Base-by-base conservation (phyloP, 1,140 invertebrate species). In the Lasaia peninsularis region DNA sequence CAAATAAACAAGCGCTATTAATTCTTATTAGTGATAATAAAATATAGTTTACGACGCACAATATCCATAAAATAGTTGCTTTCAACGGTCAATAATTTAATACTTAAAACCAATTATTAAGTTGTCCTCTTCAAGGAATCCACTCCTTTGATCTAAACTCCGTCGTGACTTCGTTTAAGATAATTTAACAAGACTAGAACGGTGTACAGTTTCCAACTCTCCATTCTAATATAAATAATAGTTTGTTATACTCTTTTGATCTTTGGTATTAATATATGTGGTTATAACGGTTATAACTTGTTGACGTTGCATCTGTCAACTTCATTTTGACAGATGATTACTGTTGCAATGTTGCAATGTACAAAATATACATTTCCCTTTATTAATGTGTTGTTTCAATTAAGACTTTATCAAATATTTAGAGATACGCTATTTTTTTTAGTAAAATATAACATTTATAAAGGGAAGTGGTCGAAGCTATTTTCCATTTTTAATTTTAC, bases 71-170 rank as follows among this genome's bases (percentile, higher is more conserved):
- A 48, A 11, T 8, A 48, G 40, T 48, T 18, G 40, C 40, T 20
- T 48, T 48, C 40, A 48, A 48, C 40, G 40, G 40, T 48, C 40
- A 48, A 48, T 48, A 48, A 48, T 48, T 48, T 48, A 48, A 48
- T 48, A 48, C 40, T 48, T 16, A 18, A 16, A 48, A 48, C 40
- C 20, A 48, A 48, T 48, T 48, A 48, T 48, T 48, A 48, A 48
- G 18, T 48, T 48, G 40, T 48, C 40, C 40, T 48, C 40, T 48
- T 48, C 40, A 48, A 48, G 40, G 40, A 48, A 48, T 20, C 40
- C 44, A 48, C 18, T 9, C 11, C 44, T 48, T 48, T 48, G 44
- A 48, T 48, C 44, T 48, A n/a, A 44, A 48, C 44, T 21, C 44
- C 18, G 18, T 48, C 21, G 18, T 21, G 44, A 48, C 18, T 48